Conservation (phyloP, 2,113 vertebrate genomes). For the Tetrax tetrax region DNA sequence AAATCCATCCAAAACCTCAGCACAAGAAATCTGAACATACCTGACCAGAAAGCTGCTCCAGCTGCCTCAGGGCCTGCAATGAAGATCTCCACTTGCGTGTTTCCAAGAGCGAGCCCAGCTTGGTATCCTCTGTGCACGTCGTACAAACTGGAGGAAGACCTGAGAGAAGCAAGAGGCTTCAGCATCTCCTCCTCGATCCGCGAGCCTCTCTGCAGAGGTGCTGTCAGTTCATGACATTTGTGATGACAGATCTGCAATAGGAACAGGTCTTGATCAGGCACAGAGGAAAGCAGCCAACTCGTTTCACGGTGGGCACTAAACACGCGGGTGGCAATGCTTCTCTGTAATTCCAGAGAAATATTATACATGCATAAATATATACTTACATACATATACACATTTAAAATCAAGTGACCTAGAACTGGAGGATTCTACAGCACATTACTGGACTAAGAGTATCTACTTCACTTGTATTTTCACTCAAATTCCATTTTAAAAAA, state of each 20-base stretch:
- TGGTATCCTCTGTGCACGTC: accelerated
- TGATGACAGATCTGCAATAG: background rate
- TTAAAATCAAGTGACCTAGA: background rate
- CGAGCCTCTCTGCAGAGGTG: background rate
- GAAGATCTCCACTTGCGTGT: background rate
- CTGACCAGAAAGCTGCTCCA: background rate
- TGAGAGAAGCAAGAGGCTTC: background rate
- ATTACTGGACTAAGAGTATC: background rate
- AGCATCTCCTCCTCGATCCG: background rate
- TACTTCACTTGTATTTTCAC: background rate
- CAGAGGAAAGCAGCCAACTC: background rate
- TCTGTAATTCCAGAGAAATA: background rate
- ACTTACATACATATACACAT: background rate
- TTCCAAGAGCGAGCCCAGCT: background rate
- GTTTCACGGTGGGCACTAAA: background rate
- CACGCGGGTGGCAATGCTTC: background rate
- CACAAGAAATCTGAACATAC: background rate
- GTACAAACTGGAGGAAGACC: background rate
- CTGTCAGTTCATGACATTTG: background rate
- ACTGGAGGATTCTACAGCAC: background rate
- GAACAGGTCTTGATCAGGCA: slow-evolving; percentile 8
- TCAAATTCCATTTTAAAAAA: background rate
- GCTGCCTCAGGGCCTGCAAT: background rate
- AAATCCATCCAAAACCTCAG: background rate
- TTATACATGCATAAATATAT: background rate